Conservation (phyloP, 2,797 vertebrate genomes). For the Acipenser transmontanus region DNA sequence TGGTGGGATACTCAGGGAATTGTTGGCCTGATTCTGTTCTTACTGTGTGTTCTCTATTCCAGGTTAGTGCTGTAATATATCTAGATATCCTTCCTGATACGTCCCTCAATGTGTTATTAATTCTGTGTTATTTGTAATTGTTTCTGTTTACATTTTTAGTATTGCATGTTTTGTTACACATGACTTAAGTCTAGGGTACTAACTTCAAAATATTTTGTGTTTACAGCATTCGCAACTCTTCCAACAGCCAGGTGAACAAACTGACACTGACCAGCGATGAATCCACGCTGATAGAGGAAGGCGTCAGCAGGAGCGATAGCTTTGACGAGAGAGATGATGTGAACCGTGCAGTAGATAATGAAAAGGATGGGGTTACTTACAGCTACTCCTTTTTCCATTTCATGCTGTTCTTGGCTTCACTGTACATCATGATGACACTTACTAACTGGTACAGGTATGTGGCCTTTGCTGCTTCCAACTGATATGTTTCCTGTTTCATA, state of each 20-base stretch:
- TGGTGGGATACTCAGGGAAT: constrained; percentile 98
- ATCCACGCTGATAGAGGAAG: constrained; percentile 89
- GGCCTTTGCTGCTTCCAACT: no score
- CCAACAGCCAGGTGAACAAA: constrained; percentile 91
- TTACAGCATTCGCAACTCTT: constrained; percentile 86
- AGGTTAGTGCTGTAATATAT: constrained; percentile 60
- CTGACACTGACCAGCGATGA: constrained; percentile 90
- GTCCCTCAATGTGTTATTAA: no score
- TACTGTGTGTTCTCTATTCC: constrained; percentile 94
- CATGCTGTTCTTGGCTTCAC: constrained; percentile 94
- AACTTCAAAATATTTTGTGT: not conserved
- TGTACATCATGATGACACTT: constrained; percentile 98
- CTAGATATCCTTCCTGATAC: no score
- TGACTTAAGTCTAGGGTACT: no score
- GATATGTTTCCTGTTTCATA: no score
- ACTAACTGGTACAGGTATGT: constrained; percentile 95
- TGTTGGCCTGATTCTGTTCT: constrained; percentile 87
- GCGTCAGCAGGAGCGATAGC: constrained; percentile 61
- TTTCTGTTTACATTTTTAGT: no score
- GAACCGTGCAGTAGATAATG: constrained; percentile 84
- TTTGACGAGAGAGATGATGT: constrained; percentile 64
- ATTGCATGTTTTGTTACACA: no score
- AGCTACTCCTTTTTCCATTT: constrained; percentile 98
- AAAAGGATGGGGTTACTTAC: constrained; percentile 90
- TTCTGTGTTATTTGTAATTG: no score